Evolutionary conservation across 2,797 vertebrate species (phyloP).

Genomic region (Myiotriccus ornatus): DNA sequence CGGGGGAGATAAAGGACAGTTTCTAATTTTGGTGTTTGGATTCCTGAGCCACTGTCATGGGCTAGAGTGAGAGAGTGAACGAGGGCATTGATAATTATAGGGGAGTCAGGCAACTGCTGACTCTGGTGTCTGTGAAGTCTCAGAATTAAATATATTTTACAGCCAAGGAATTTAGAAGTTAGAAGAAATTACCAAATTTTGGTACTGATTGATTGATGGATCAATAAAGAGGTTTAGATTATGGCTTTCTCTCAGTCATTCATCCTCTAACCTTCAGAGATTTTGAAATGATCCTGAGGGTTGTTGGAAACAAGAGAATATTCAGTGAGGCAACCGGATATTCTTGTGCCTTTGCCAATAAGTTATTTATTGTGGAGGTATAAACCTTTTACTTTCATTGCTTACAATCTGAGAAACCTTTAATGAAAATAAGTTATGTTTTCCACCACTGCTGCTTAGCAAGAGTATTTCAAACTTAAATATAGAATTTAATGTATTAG

Average conservation of each 20-base stretch:
- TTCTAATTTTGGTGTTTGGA: conserved; percentile 27
- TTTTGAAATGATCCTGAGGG: neutral
- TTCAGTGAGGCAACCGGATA: neutral
- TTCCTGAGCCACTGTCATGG: conserved; percentile 9
- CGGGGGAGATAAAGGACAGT: neutral
- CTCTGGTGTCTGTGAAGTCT: neutral
- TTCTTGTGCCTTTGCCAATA: neutral
- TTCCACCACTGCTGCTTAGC: conserved; percentile 40
- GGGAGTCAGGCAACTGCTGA: conserved; percentile 13
- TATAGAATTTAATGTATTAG: conserved; percentile 55
- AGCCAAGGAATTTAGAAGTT: neutral
- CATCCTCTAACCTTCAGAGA: neutral
- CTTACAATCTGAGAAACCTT: conserved; percentile 17
- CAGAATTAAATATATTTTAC: neutral
- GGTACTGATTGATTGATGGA: neutral
- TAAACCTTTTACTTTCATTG: conserved; percentile 39
- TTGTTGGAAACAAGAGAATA: neutral
- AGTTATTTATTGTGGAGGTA: neutral
- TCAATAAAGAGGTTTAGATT: neutral
- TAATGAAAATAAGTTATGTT: conserved; percentile 54
- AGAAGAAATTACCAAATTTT: neutral
- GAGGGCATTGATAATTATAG: neutral
- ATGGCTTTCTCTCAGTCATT: neutral
- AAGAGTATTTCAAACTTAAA: conserved; percentile 48
- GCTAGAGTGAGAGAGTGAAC: neutral